phyloP scores from a whole-genome alignment of 2,113 vertebrate genomes.

The Glareola pratincola region DNA sequence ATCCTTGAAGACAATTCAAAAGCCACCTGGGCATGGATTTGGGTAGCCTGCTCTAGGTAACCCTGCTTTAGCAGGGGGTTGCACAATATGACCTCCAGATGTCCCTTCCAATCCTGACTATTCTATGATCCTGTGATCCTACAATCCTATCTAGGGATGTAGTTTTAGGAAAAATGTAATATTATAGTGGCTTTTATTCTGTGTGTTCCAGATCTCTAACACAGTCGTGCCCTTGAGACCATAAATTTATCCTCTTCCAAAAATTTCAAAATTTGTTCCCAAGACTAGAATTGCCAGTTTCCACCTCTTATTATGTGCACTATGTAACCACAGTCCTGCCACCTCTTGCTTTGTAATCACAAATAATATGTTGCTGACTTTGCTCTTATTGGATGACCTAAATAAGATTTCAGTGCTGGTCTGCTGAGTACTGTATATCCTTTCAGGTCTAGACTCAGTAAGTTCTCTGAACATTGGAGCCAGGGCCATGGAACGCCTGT shows the following conservation, averaged over 20 bases:
- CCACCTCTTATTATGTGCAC: neutral
- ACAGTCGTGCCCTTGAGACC: neutral
- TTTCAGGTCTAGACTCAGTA: neutral
- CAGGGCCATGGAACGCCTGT: neutral
- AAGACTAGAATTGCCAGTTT: neutral
- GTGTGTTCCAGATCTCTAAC: neutral
- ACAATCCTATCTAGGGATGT: neutral
- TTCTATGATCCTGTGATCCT: neutral
- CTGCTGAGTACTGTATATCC: neutral
- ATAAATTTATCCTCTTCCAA: neutral
- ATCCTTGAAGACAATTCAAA: neutral
- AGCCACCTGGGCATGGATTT: neutral
- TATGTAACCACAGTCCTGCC: neutral
- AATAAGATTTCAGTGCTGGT: neutral
- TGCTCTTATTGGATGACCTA: neutral
- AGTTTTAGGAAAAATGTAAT: neutral
- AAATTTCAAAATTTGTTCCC: neutral
- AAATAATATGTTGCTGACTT: neutral
- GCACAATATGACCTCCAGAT: neutral
- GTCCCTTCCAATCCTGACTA: neutral
- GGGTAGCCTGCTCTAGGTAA: neutral
- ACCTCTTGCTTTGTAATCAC: neutral
- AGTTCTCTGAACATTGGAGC: neutral
- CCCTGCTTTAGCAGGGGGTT: neutral
- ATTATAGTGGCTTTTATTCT: neutral